Conservation (phyloP, 2,888 invertebrate genomes). For the Drosophila recens region DNA sequence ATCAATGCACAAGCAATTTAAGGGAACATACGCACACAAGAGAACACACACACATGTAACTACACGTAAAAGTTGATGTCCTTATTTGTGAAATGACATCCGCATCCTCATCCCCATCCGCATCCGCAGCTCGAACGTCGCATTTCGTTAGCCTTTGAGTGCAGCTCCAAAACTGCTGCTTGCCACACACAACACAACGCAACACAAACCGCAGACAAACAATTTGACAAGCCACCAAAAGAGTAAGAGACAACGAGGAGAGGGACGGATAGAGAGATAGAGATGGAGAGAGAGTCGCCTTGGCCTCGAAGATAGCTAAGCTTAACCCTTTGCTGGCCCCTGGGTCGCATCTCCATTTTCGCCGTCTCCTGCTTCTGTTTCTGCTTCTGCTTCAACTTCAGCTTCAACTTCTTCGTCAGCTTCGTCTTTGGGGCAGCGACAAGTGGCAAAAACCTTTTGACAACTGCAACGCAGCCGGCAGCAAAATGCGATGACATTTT, state of each 20-base stretch:
- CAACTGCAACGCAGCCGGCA: conserved; percentile 68
- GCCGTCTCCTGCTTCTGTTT: conserved; percentile 3
- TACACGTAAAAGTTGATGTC: conserved; percentile 25
- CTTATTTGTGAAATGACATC: conserved; percentile 51
- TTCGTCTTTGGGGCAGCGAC: conserved; percentile 25
- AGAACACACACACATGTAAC: background rate
- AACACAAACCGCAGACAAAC: conserved; percentile 22
- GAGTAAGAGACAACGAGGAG: background rate
- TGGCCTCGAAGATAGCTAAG: conserved; percentile 39
- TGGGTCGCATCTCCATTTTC: conserved; percentile 36
- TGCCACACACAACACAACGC: conserved; percentile 23
- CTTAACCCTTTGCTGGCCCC: conserved; percentile 54
- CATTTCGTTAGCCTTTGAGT: conserved; percentile 58
- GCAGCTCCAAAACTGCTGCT: conserved; percentile 31
- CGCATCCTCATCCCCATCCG: conserved; percentile 37
- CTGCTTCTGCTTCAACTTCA: background rate
- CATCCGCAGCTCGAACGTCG: conserved; percentile 33
- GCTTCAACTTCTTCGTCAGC: background rate
- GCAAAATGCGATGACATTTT: conserved; percentile 80
- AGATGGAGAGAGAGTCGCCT: background rate
- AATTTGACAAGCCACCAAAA: conserved; percentile 30
- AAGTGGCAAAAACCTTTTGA: conserved; percentile 63
- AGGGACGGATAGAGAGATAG: background rate
- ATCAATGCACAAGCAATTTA: conserved; percentile 58
- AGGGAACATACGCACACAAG: conserved; percentile 30